These are phyloP conservation scores for Hydrocynus forskahlii DNA, from an alignment of 2,797 vertebrate species.

Conservation along the genomic window DNA sequence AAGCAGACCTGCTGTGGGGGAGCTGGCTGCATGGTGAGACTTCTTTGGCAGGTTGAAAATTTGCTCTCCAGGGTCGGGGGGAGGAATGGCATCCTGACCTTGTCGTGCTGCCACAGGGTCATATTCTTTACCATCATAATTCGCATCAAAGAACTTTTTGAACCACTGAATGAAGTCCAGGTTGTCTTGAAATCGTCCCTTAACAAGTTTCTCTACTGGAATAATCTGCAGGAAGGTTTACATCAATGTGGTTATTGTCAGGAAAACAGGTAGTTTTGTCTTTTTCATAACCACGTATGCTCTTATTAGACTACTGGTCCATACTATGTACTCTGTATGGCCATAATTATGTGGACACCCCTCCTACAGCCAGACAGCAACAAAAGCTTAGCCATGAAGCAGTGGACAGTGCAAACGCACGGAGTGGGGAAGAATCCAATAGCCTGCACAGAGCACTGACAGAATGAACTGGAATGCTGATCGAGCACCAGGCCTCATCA, in stretches of 20 bases:
- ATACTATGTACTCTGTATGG: too few species aligned
- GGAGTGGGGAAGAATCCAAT: too few species aligned
- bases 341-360: too few species aligned
- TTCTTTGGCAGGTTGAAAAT: conserved; percentile 99
- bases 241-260: not conserved
- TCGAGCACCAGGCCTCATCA: too few species aligned
- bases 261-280: not conserved
- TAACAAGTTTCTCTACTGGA: conserved; percentile 98
- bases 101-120: conserved; percentile 94
- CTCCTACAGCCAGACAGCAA: too few species aligned
- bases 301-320: too few species aligned
- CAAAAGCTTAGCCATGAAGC: too few species aligned
- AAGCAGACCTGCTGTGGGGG: conserved; percentile 92
- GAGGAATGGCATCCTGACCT: conserved; percentile 97
- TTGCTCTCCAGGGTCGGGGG: conserved; percentile 97
- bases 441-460: too few species aligned
- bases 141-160: conserved; percentile 99
- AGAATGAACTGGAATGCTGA: too few species aligned
- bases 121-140: conserved; percentile 99
- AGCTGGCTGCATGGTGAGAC: conserved; percentile 93
- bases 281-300: not conserved
- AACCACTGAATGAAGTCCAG: conserved; percentile 99
- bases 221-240: conserved; percentile 85
- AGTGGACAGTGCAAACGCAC: too few species aligned
- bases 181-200: conserved; percentile 99